phyloP scores from a whole-genome alignment of 2,797 vertebrate genomes.

The Phataginus tetradactyla region DNA sequence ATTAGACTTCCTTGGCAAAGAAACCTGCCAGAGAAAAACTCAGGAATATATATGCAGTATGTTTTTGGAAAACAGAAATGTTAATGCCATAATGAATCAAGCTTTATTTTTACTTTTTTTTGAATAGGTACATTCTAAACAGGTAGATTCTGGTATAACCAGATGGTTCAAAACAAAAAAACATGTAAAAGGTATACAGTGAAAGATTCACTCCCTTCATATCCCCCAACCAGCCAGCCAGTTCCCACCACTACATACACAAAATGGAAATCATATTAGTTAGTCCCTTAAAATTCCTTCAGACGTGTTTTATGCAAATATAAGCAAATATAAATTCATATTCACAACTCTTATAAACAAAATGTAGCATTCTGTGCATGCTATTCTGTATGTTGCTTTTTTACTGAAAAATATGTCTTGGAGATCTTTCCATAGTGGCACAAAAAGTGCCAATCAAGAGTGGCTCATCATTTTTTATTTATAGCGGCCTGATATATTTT shows the following conservation, averaged over 20 bases:
- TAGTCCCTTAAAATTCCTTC: conserved; percentile 38
- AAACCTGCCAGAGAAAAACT: conserved; percentile 8
- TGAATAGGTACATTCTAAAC: background rate
- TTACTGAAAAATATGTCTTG: background rate
- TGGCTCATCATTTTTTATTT: background rate
- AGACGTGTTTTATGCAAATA: conserved; percentile 69
- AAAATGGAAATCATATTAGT: background rate
- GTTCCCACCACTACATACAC: background rate
- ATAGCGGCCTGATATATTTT: background rate
- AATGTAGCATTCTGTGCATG: background rate
- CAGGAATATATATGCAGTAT: background rate
- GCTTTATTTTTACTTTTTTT: background rate
- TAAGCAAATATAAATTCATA: conserved; percentile 47
- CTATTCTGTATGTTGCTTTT: background rate
- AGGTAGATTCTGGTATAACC: background rate
- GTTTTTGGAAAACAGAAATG: conserved; percentile 9
- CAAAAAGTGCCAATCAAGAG: background rate
- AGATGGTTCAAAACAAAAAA: conserved; percentile 17
- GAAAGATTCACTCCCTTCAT: background rate
- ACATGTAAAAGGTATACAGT: background rate
- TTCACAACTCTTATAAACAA: background rate
- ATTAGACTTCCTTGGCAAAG: conserved; percentile 39
- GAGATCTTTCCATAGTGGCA: background rate
- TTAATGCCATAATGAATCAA: background rate
- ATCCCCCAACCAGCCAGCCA: background rate